Base-by-base conservation (phyloP, 2,888 invertebrate species). In the Nyleta sp. region DNA sequence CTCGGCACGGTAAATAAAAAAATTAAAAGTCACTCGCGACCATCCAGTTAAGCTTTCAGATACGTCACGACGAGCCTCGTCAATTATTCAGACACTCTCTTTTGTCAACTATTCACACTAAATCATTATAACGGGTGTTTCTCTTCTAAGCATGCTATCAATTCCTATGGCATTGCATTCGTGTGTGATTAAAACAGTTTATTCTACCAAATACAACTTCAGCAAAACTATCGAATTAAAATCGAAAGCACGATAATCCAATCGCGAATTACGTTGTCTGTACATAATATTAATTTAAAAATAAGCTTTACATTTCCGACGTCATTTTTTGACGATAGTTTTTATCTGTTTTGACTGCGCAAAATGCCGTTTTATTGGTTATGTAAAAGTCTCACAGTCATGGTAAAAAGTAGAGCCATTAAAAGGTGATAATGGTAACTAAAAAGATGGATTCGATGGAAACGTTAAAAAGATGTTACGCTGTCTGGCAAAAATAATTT, bases 1-100 rank as follows among this genome's bases (percentile, higher is more conserved):
- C 80, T 82, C 76, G 80, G 71, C 68, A 53, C 60, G 68, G 79
- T 82, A 82, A 84, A 83, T 84, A 84, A 82, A 84, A 84, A 84
- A 84, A 84, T 83, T 84, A 84, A 79, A 79, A 82, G 80, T 80
- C 78, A 70, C 78, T 78, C 80, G 74, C 59, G 64, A 75, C 64
- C 76, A 60, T 67, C 67, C 57, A 68, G 78, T 72, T 64, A 62
- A 77, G 70, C 68, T 78, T 78, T 64, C 65, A 74, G 70, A 78
- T 64, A 74, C 74, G 70, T 70, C 65, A 74, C 65, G 52, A 59
- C 64, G 74, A 73, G 52, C 11, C 73, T 67, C 44, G 50, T 64
- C 62, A 78, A 73, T 78, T 72, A 78, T 78, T 78, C 68, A 78
- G 35, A 57, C 72, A 68, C 60, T 78, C 72, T 73, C 78, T 72